Evolutionary conservation across 2,797 vertebrate species (phyloP).

Genomic region (Tokudaia muenninki): DNA sequence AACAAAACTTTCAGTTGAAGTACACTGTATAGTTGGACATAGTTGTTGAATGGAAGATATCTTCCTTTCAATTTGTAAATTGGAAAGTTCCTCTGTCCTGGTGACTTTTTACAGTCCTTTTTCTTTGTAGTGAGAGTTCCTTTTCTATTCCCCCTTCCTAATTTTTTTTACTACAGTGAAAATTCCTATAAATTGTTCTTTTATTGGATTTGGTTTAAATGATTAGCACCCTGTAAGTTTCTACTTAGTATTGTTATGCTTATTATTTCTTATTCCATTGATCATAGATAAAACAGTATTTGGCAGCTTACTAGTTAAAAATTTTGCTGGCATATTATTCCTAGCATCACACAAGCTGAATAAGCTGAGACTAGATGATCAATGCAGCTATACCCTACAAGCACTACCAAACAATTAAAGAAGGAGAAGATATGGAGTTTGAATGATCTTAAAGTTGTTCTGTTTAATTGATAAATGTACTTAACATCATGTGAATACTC

Average conservation of each 20-base stretch:
- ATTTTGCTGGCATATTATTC: no score
- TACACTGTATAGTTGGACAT: neutral
- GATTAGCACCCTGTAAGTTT: neutral
- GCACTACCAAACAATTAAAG: neutral
- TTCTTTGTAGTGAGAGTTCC: neutral
- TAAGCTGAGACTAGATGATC: neutral
- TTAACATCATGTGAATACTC: neutral
- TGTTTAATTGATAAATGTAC: neutral
- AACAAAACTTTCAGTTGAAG: neutral
- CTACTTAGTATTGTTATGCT: neutral
- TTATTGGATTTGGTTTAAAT: neutral
- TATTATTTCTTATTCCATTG: neutral
- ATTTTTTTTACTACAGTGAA: neutral
- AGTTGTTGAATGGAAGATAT: neutral
- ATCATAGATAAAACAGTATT: neutral
- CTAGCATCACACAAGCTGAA: neutral
- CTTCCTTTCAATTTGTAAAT: neutral
- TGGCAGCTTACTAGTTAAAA: neutral
- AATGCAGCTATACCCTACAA: neutral
- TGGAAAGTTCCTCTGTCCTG: neutral
- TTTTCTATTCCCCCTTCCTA: neutral
- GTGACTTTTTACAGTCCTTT: neutral
- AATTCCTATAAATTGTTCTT: neutral
- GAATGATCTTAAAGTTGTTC: neutral
- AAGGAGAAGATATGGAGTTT: neutral